Evolutionary conservation across 2,113 vertebrate species (phyloP).

Genomic region (Eudyptes chrysolophus): DNA sequence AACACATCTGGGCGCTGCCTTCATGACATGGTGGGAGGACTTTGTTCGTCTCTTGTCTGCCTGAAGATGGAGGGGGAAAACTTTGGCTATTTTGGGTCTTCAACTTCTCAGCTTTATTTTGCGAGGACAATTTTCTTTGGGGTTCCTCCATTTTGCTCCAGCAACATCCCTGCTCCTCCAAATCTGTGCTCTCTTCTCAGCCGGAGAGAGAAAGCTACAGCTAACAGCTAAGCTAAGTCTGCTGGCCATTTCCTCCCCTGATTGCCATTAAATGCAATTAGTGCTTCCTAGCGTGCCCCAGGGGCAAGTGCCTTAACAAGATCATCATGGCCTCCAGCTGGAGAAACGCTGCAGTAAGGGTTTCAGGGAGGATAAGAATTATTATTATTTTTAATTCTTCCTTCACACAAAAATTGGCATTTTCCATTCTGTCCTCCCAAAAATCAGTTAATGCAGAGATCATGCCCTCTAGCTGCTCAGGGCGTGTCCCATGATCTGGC

Average conservation of each 20-base stretch:
- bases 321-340: not conserved
- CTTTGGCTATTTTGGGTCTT: not conserved
- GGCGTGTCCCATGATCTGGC: rapidly evolving
- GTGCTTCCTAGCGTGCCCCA: not conserved
- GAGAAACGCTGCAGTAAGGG: not conserved
- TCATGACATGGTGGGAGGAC: rapidly evolving
- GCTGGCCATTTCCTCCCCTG: not conserved
- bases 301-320: not conserved
- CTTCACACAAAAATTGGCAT: rapidly evolving
- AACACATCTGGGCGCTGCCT: not conserved
- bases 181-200: not conserved
- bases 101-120: not conserved
- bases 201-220: not conserved
- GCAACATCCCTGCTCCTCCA: not conserved
- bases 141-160: not conserved
- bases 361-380: not conserved
- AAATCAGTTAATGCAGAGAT: not conserved
- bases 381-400: not conserved
- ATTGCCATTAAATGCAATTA: conserved; percentile 9
- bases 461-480: rapidly evolving
- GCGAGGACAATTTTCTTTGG: not conserved
- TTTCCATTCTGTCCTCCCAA: not conserved
- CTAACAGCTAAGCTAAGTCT: rapidly evolving
- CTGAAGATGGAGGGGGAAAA: not conserved
- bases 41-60: not conserved